These are phyloP conservation scores for Catharus minimus DNA, from an alignment of 2,113 vertebrate genomes.

Conservation along the genomic window DNA sequence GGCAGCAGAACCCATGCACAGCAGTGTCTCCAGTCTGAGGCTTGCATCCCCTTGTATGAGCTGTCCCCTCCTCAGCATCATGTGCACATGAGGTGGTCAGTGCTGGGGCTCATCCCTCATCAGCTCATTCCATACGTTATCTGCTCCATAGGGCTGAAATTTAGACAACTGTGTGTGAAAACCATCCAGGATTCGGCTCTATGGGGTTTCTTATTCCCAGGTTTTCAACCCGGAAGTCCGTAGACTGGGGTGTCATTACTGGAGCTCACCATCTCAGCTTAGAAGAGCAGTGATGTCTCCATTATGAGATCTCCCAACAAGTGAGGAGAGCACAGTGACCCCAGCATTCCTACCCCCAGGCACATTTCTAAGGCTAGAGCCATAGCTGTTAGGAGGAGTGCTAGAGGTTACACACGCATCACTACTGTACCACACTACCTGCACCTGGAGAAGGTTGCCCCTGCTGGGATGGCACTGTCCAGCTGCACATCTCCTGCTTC, in stretches of 20 bases:
- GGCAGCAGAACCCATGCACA: neutral
- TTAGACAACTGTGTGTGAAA: fast-evolving
- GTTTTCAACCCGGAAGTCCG: neutral
- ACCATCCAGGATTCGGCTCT: neutral
- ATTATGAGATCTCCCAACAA: neutral
- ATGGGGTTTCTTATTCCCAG: neutral
- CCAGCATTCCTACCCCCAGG: neutral
- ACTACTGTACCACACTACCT: fast-evolving
- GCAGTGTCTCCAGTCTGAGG: neutral
- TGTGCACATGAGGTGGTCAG: fast-evolving
- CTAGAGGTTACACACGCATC: fast-evolving
- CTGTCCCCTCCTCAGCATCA: neutral
- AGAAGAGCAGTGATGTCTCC: fast-evolving
- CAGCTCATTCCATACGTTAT: neutral
- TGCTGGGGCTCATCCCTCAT: neutral
- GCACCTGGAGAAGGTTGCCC: neutral
- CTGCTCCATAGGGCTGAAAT: neutral
- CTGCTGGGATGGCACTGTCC: neutral
- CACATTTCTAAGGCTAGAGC: neutral
- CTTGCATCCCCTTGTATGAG: fast-evolving
- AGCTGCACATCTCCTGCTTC: neutral
- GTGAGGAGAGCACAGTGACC: fast-evolving
- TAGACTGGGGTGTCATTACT: neutral
- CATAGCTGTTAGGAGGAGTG: neutral
- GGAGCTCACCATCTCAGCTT: neutral